Base-by-base conservation (phyloP, 2,888 invertebrate genomes). In the Anthoptus insignis region DNA sequence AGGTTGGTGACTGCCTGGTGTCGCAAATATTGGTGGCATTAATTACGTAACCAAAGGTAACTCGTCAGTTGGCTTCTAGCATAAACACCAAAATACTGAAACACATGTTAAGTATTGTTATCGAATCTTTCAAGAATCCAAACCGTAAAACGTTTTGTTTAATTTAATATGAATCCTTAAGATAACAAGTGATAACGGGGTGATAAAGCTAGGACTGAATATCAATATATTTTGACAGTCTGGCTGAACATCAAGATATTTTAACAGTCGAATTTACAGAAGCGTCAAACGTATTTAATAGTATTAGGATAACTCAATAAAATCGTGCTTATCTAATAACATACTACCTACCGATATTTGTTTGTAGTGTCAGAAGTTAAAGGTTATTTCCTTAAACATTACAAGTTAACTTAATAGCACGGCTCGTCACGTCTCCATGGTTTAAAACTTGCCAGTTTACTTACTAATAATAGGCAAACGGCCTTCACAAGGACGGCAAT, bases 361-460 rank as follows among this genome's bases (percentile, higher is more conserved):
- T 89, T 84, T 87, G 82, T 83, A 83, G 86, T 86, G 87, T 86
- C 84, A 84, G 81, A 79, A 83, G 86, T 79, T 87, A 89, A 91
- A 91, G 89, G 90, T 88, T 87, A 89, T 82, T 92, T 92, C 91
- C 91, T 90, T 77, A 80, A 86, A 81, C 74, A 80, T 81, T 76
- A 80, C 72, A 76, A 80, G 82, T 84, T 84, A 83, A 84, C 82
- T 84, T 84, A 88, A 88, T 83, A 74, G 72, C 82, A 77, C 83
- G 79, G 83, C 84, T 87, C 87, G 85, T 85, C 76, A 76, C 73
- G 75, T 76, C 79, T 81, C 71, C 72, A 74, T 72, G 76, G 76
- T 73, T 82, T 79, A 76, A 68, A 80, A 81, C 81, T 79, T 81
- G 77, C 77, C 80, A 80, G 77, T 76, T 76, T 75, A 77, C 75